Conservation (phyloP, 30 jellyfish, hydroid and myxozoan genomes). For the Aurelia aurita region DNA sequence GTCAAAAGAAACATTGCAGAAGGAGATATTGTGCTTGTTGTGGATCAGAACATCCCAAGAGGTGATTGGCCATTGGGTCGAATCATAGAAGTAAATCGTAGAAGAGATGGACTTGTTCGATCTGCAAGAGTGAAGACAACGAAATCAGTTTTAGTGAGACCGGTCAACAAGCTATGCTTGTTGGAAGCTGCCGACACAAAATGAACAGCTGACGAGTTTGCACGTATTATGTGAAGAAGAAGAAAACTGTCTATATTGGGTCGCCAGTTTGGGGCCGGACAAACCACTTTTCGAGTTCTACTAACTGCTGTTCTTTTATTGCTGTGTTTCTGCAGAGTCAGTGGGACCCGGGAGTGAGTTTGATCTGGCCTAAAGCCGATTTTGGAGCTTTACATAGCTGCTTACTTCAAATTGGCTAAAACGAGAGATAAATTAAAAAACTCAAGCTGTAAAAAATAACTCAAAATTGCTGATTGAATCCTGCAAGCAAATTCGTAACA, state of each 20-base stretch:
- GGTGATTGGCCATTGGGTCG: slow-evolving; percentile 69
- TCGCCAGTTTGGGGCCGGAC: slow-evolving; percentile 60
- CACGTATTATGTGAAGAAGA: slow-evolving; percentile 9
- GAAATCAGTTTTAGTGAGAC: slow-evolving; percentile 43
- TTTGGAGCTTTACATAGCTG: too few species aligned
- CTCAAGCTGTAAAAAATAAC: too few species aligned
- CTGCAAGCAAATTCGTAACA: too few species aligned
- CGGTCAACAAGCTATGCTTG: slow-evolving; percentile 37
- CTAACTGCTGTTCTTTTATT: too few species aligned
- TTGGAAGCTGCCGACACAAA: slow-evolving; percentile 40
- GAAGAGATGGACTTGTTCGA: too few species aligned
- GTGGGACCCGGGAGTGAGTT: too few species aligned
- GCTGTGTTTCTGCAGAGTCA: too few species aligned
- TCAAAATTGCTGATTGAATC: too few species aligned
- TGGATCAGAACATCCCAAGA: slow-evolving; percentile 49
- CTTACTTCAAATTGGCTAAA: too few species aligned
- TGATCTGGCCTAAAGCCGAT: too few species aligned
- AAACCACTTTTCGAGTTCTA: too few species aligned
- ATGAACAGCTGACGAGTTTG: slow-evolving; percentile 9
- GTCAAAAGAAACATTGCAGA: slow-evolving; percentile 10
- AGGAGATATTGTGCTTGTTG: slow-evolving; percentile 50
- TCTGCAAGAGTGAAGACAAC: slow-evolving; percentile 32
- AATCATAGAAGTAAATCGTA: slow-evolving; percentile 20
- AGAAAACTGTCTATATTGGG: slow-evolving; percentile 36
- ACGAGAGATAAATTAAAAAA: too few species aligned